Evolutionary conservation across 2,113 vertebrate genomes (phyloP).

Genomic region (Perccottus glenii): DNA sequence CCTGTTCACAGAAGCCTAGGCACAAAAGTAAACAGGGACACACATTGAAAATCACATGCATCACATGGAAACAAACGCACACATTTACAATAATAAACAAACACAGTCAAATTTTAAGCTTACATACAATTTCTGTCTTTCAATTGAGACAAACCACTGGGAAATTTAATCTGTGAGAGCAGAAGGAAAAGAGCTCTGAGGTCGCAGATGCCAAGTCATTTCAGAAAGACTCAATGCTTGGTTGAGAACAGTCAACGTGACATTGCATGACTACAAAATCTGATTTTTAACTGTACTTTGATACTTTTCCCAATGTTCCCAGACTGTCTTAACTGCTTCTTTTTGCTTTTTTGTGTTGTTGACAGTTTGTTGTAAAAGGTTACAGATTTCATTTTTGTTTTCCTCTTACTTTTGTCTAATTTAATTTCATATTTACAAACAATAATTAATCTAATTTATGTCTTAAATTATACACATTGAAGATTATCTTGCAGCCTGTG

Average conservation of each 20-base stretch:
- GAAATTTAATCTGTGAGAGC: constrained; percentile 73
- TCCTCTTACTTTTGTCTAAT: constrained; percentile 71
- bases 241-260: constrained; percentile 53
- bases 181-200: constrained; percentile 68
- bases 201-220: constrained; percentile 65
- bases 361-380: constrained; percentile 49
- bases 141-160: constrained; percentile 77
- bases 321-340: constrained; percentile 58
- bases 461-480: constrained; percentile 82
- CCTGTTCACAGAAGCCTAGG: not conserved
- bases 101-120: constrained; percentile 40
- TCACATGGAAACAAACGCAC: not conserved
- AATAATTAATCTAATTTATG: constrained; percentile 81
- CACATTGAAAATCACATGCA: constrained; percentile 17
- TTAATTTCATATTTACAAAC: constrained; percentile 82
- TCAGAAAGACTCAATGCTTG: constrained; percentile 60
- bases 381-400: constrained; percentile 58
- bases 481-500: constrained; percentile 72
- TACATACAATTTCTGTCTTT: constrained; percentile 68
- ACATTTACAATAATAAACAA: constrained; percentile 44
- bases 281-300: constrained; percentile 67
- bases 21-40: constrained; percentile 23
- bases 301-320: constrained; percentile 64
- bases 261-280: constrained; percentile 58
- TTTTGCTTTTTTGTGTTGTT: constrained; percentile 38